phyloP scores from a whole-genome alignment of 1,140 invertebrate genomes.

The Drosophila willistoni region DNA sequence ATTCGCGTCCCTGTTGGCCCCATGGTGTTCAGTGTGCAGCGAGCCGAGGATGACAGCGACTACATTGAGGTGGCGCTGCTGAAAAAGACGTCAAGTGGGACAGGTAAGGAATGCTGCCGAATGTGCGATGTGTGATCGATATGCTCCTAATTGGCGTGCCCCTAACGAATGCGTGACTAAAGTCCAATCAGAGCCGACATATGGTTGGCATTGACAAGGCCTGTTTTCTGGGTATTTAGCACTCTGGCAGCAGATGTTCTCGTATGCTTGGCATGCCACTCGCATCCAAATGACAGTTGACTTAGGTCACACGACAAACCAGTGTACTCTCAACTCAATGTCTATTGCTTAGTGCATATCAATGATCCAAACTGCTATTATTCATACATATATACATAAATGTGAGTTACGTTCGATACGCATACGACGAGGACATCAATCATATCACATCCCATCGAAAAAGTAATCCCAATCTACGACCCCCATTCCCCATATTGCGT shows the following conservation, averaged over 20 bases:
- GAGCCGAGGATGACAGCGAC: constrained; percentile 78
- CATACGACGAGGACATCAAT: constrained; percentile 50
- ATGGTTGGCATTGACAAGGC: not conserved
- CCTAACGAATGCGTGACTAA: not conserved
- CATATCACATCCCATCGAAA: constrained; percentile 42
- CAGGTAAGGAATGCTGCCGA: constrained; percentile 54
- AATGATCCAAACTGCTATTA: constrained; percentile 47
- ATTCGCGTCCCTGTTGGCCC: constrained; percentile 77
- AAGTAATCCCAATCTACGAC: constrained; percentile 32
- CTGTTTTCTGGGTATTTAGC: not conserved
- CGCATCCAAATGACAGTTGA: constrained; percentile 34
- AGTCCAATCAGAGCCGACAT: constrained; percentile 3
- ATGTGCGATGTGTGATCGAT: not conserved
- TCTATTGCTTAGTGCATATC: constrained; percentile 34
- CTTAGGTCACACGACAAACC: constrained; percentile 28
- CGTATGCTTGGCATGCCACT: constrained; percentile 35
- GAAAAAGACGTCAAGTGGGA: constrained; percentile 70
- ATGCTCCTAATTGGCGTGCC: not conserved
- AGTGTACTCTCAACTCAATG: not conserved
- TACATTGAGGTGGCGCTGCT: constrained; percentile 81
- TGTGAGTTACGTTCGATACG: constrained; percentile 51
- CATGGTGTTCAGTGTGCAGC: constrained; percentile 82
- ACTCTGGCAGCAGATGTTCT: constrained; percentile 22
- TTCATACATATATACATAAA: constrained; percentile 47
- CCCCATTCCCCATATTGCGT: constrained; percentile 30